Conservation (phyloP, 2,888 invertebrate genomes). For the Mycogona germanica region DNA sequence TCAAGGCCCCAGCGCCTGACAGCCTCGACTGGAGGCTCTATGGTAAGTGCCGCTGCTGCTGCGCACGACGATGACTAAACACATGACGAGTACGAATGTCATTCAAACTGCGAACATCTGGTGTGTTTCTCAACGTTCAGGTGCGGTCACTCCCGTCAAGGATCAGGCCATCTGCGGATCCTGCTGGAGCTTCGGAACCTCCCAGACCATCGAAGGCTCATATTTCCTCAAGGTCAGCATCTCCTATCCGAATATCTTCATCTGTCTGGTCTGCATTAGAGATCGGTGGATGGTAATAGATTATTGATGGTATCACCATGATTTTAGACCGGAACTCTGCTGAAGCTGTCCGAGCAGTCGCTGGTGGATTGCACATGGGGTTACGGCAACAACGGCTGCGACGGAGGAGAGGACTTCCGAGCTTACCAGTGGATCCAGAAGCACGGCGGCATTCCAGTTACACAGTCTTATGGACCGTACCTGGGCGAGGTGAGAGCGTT, state of each 20-base stretch:
- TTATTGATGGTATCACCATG: neutral
- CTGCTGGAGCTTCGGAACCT: slow-evolving; percentile 94
- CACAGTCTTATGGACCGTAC: slow-evolving; percentile 84
- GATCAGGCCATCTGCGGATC: slow-evolving; percentile 97
- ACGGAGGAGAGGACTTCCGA: slow-evolving; percentile 93
- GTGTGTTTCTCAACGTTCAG: slow-evolving; percentile 26
- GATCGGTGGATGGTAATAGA: neutral
- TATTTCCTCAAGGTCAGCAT: slow-evolving; percentile 51
- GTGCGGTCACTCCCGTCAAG: slow-evolving; percentile 89
- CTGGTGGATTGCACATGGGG: slow-evolving; percentile 95
- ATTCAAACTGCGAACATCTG: no score
- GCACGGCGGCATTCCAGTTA: slow-evolving; percentile 74
- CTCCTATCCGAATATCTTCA: neutral
- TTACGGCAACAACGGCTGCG: slow-evolving; percentile 91
- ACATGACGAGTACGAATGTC: no score
- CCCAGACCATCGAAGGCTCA: slow-evolving; percentile 85
- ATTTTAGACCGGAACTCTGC: slow-evolving; percentile 56
- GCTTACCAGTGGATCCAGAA: slow-evolving; percentile 87
- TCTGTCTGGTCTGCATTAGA: neutral
- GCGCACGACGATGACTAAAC: neutral
- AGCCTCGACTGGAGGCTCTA: slow-evolving; percentile 79
- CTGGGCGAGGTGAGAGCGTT: slow-evolving; percentile 57
- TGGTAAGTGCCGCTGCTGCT: slow-evolving; percentile 33
- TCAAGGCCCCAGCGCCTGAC: slow-evolving; percentile 41
- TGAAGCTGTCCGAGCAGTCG: slow-evolving; percentile 82